Evolutionary conservation across 92 coral and sea anemone species (phyloP), one percentile per base, ranked within the genome.

Genomic region (Meandrina meandrites): DNA sequence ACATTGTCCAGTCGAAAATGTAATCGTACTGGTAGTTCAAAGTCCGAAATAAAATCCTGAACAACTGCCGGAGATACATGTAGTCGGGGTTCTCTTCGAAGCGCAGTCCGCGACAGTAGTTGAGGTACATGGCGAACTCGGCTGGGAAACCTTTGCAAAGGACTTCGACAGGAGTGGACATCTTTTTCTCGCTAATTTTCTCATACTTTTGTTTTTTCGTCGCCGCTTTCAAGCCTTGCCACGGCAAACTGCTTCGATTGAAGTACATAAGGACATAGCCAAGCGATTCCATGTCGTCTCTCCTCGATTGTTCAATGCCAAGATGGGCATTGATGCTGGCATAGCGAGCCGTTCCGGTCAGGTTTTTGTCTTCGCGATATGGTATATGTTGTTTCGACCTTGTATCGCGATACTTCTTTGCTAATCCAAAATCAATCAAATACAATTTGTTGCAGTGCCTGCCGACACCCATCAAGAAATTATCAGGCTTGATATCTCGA

Each of bases 121-220:
- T 96, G 37, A 96, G 96, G 79, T 96, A 96, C 99, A 96, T 96
- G 70, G 99, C 99, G 86, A 96, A 96, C 92, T 96, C 99, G 16
- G 99, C 99, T 12, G 99, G 99, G 94, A 96, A 96, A 56, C 99
- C 99, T 77, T 95, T 93, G 85, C 99, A 96, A 81, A 96, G 93
- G 47, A 93, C 95, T 88, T 96, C 99, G 51, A 96, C 99, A 2
- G 99, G 99, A 12, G 99, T 96, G 6, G 99, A 96, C 94, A 96
- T 95, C 88, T 96, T 96, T 81, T 96, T 96, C 93, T 96, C 99
- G 93, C 99, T 96, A 31, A 96, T 96, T 91, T 96, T 96, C 89
- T 96, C 99, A 76, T 96, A 96, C 83, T 96, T 96, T 87, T 96
- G 99, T 71, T 96, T 96, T 91, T 96, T 96, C 24, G 99, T 96